A percentile compares a stretch with the other conserved stretches of the same genome.
These are phyloP conservation scores for Diaphora mendica DNA, from an alignment of 2,888 invertebrate species.

Conservation along the genomic window DNA sequence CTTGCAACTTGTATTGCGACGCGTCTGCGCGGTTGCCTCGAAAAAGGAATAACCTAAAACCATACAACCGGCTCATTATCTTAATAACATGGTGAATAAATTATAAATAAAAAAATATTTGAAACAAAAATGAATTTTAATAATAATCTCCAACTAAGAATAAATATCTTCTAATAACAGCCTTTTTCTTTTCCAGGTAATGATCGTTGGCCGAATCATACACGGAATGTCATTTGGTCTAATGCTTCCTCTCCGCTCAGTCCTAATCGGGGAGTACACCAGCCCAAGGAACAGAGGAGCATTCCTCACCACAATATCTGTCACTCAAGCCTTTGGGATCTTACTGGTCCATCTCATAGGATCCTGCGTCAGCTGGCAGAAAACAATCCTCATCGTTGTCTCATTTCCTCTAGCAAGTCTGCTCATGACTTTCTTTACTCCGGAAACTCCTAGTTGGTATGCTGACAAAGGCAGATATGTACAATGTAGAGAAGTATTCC, in stretches of 20 bases:
- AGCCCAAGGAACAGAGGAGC: slow-evolving; percentile 87
- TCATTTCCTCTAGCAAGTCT: slow-evolving; percentile 78
- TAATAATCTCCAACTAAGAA: neutral
- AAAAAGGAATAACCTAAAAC: no score
- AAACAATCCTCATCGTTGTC: slow-evolving; percentile 80
- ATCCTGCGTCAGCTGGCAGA: slow-evolving; percentile 85
- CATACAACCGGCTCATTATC: no score
- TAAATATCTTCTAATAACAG: neutral
- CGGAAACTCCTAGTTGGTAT: slow-evolving; percentile 89
- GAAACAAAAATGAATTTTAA: neutral
- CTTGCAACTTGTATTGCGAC: no score
- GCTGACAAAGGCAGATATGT: slow-evolving; percentile 82
- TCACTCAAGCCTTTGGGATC: slow-evolving; percentile 87
- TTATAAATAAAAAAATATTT: no score
- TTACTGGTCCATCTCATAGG: slow-evolving; percentile 88
- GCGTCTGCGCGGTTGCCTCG: no score
- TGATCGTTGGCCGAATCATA: slow-evolving; percentile 65
- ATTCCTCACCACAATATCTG: slow-evolving; percentile 85
- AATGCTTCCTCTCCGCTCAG: slow-evolving; percentile 76
- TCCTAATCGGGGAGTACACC: slow-evolving; percentile 86
- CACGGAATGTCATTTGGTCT: slow-evolving; percentile 84
- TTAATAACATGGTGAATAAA: no score
- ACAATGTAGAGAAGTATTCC: slow-evolving; percentile 84
- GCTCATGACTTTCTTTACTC: slow-evolving; percentile 69
- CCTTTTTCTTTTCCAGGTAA: slow-evolving; percentile 42